Evolutionary conservation across 2,797 vertebrate genomes (phyloP), one percentile per base, ranked within the genome.

Genomic region (Otolemur crassicaudatus): DNA sequence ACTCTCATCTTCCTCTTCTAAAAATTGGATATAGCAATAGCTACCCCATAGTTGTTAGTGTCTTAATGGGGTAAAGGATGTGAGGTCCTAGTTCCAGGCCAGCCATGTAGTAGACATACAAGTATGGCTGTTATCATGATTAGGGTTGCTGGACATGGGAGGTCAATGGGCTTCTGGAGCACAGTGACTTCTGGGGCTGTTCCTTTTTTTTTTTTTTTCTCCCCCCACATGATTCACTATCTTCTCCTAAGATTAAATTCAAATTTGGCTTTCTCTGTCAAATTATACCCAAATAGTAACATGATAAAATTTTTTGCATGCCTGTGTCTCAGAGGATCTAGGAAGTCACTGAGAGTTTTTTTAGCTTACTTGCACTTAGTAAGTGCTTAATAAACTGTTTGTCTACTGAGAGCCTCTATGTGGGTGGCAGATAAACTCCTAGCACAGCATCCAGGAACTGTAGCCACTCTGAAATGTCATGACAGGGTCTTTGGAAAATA

Each of bases 211-310:
- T 79, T 46, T 3, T 53, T 53, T 13, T 49, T 49, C 14, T 49
- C 12, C 40, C 40, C 40, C 40, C 49, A 87, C 16, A 5, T 75
- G 58, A 49, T 29, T 12, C 31, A 37, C 46, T 80, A 60, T 84
- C 65, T 91, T 83, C 29, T 88, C 72, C 80, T 22, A 81, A 63
- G 17, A 25, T 34, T 56, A 86, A 75, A 20, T 60, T 69, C 49
- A 43, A 69, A 75, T 63, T 53, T 88, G 58, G 4, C 14, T 83
- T 87, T 5, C 0, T 37, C 49, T 90, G n/a, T 58, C 43, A 46
- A 56, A n/a, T 23, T 46, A 3, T 80, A 56, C 17, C 34, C 9
- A 29, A 53, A 58, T 1, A 23, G 40, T 34, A 67, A 43, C 49
- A 73, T 2, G 9, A 80, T 25, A 27, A 5, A 63, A 76, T 14